A percentile compares a stretch with the other conserved stretches of the same genome.
These are phyloP conservation scores for Solenodon paradoxus DNA, from an alignment of 2,113 vertebrate species.

Conservation along the genomic window DNA sequence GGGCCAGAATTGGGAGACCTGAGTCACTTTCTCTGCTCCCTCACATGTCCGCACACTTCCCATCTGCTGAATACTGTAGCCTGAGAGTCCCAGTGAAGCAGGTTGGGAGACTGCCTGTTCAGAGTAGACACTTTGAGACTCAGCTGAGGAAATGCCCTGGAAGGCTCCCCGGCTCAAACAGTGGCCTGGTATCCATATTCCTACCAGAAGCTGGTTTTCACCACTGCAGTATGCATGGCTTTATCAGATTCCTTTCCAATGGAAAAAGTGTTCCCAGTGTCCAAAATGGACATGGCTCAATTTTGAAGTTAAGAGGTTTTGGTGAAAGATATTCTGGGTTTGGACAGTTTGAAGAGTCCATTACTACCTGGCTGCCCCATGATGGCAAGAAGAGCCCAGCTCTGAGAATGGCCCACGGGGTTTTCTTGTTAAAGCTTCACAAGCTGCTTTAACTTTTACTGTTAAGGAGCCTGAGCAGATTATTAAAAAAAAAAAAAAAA, in stretches of 20 bases:
- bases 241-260: background rate
- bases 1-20: background rate
- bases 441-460: background rate
- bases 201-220: too few species aligned
- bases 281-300: accelerated
- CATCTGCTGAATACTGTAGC: background rate
- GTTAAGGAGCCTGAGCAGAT: background rate
- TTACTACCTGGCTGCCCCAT: background rate
- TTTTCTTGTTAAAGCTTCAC: background rate
- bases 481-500: background rate
- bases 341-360: background rate
- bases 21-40: background rate
- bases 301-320: background rate
- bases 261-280: too few species aligned
- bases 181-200: accelerated
- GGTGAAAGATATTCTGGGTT: background rate
- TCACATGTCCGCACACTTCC: background rate
- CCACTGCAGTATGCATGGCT: background rate
- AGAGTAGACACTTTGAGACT: background rate
- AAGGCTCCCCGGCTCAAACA: background rate
- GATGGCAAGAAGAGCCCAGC: background rate
- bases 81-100: background rate
- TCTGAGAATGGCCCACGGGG: too few species aligned
- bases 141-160: background rate
- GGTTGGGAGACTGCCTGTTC: background rate